Conservation (phyloP, 2,888 invertebrate genomes). For the Unio pictorum region DNA sequence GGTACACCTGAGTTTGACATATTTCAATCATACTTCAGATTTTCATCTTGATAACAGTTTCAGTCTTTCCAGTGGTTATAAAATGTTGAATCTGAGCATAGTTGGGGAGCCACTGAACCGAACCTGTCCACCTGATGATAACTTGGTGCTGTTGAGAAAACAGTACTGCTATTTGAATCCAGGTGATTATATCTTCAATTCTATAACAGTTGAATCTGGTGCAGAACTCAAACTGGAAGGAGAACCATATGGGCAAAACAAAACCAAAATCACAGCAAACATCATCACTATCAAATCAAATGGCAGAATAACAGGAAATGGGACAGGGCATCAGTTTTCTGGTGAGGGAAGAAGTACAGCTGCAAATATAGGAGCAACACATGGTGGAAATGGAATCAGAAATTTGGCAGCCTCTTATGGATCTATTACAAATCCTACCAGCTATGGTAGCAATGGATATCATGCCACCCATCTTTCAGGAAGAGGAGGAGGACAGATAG, state of each 20-base stretch:
- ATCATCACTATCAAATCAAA: slow-evolving; percentile 35
- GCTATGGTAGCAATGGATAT: slow-evolving; percentile 52
- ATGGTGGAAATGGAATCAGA: slow-evolving; percentile 42
- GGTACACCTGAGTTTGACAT: slow-evolving; percentile 13
- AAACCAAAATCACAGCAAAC: slow-evolving; percentile 40
- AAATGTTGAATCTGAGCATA: slow-evolving; percentile 3
- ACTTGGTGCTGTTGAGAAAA: slow-evolving; percentile 26
- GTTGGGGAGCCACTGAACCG: too few species aligned
- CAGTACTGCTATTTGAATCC: slow-evolving; percentile 39
- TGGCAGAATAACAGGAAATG: slow-evolving; percentile 40
- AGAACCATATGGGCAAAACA: slow-evolving; percentile 25
- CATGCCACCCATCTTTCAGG: slow-evolving; percentile 24
- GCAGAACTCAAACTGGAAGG: slow-evolving; percentile 42
- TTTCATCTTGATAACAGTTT: slow-evolving; percentile 21
- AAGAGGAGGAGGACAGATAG: slow-evolving; percentile 48
- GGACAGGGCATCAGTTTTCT: slow-evolving; percentile 31
- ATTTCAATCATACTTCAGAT: slow-evolving; percentile 26
- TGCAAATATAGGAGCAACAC: slow-evolving; percentile 36
- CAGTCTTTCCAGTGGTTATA: slow-evolving; percentile 12
- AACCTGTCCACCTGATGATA: slow-evolving; percentile 11
- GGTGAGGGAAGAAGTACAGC: slow-evolving; percentile 37
- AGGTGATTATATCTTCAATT: slow-evolving; percentile 27
- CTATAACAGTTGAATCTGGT: slow-evolving; percentile 41
- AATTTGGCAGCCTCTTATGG: slow-evolving; percentile 42
- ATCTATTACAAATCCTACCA: slow-evolving; percentile 30